phyloP scores from a whole-genome alignment of 2,888 invertebrate genomes.

The Neuroscelio doddi region DNA sequence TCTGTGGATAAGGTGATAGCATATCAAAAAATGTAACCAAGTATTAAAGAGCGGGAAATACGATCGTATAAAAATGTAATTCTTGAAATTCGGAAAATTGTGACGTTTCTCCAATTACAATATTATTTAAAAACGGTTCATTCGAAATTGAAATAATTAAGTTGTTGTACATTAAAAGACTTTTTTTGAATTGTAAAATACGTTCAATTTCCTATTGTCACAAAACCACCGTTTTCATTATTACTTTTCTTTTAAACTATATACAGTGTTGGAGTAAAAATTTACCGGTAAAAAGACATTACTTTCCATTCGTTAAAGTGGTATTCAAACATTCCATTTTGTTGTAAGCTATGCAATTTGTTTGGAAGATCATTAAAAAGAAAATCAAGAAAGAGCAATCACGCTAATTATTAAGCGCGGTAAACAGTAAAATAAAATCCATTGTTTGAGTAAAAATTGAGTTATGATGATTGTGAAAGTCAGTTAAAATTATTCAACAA shows the following conservation, averaged over 20 bases:
- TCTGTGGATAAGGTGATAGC: constrained; percentile 5
- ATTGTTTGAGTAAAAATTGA: neutral
- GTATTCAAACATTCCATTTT: constrained; percentile 1
- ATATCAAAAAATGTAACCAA: constrained; percentile 56
- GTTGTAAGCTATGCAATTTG: constrained; percentile 1
- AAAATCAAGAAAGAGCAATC: neutral
- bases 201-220: neutral
- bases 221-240: neutral
- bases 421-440: neutral
- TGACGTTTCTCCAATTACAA: no score
- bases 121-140: neutral
- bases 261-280: neutral
- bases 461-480: no score
- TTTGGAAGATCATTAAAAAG: neutral
- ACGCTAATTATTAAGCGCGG: neutral
- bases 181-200: neutral
- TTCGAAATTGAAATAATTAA: neutral
- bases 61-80: neutral
- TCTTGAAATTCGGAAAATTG: no score
- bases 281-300: neutral
- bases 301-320: constrained; percentile 8
- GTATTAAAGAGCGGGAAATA: constrained; percentile 29
- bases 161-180: neutral
- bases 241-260: neutral
- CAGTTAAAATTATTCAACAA: no score